These are phyloP conservation scores for Platyrinchus mystaceus DNA, from an alignment of 2,797 vertebrate genomes.

Conservation along the genomic window DNA sequence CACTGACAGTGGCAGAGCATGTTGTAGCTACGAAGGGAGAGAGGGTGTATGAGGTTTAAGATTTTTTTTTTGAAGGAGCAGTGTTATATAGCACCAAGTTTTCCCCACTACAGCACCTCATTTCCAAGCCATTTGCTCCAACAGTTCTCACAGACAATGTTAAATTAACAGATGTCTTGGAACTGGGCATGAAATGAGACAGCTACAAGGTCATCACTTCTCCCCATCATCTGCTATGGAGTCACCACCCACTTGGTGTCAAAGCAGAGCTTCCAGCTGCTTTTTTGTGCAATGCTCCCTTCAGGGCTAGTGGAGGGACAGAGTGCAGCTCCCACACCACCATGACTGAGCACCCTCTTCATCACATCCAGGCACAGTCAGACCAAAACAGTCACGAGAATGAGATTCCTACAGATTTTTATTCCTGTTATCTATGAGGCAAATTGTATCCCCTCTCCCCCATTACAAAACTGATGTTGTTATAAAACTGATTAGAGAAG, in stretches of 20 bases:
- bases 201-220: neutral
- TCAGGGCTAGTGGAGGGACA: neutral
- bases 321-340: neutral
- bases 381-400: neutral
- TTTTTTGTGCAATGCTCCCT: neutral
- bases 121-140: constrained; percentile 7
- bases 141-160: neutral
- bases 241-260: neutral
- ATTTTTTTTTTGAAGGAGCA: neutral
- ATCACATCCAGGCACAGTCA: neutral
- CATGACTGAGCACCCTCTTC: neutral
- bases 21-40: neutral
- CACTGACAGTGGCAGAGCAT: constrained; percentile 36
- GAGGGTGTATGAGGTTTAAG: neutral
- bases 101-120: neutral
- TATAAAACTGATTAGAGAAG: neutral
- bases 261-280: neutral
- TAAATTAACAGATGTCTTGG: constrained; percentile 43
- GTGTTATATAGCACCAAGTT: neutral
- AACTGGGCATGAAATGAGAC: neutral
- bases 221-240: neutral
- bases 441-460: neutral
- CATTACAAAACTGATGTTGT: neutral
- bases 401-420: neutral
- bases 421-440: neutral